Evolutionary conservation across 2,797 vertebrate species (phyloP).

Genomic region (Cossypha polioptera): DNA sequence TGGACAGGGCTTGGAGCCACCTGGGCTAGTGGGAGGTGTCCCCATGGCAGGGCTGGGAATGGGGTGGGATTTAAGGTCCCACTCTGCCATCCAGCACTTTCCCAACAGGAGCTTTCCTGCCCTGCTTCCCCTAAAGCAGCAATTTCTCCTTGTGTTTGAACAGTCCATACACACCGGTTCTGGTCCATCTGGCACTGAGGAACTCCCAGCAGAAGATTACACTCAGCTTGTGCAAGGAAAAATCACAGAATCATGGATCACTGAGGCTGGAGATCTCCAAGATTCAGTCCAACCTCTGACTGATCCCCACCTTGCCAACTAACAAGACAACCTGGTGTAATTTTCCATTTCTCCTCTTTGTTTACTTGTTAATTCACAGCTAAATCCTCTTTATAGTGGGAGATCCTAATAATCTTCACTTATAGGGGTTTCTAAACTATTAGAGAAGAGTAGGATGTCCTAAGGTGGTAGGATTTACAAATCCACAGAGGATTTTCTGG

Average conservation of each 20-base stretch:
- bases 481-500: background rate
- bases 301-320: background rate
- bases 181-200: no score
- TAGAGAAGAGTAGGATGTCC: background rate
- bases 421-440: fast-evolving
- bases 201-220: background rate
- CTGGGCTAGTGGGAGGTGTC: no score
- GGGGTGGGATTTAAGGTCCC: no score
- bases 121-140: no score
- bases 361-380: background rate
- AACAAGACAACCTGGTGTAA: fast-evolving
- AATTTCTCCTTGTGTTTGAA: no score
- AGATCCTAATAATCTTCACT: background rate
- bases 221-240: background rate
- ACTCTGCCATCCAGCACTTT: no score
- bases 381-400: background rate
- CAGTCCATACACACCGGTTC: no score
- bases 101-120: no score
- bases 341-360: background rate
- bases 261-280: background rate
- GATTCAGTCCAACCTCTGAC: fast-evolving
- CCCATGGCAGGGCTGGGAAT: no score
- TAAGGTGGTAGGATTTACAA: background rate
- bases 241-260: background rate
- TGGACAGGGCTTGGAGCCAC: no score